Base-by-base conservation (phyloP, 2,888 invertebrate species). In the Altica lythri region DNA sequence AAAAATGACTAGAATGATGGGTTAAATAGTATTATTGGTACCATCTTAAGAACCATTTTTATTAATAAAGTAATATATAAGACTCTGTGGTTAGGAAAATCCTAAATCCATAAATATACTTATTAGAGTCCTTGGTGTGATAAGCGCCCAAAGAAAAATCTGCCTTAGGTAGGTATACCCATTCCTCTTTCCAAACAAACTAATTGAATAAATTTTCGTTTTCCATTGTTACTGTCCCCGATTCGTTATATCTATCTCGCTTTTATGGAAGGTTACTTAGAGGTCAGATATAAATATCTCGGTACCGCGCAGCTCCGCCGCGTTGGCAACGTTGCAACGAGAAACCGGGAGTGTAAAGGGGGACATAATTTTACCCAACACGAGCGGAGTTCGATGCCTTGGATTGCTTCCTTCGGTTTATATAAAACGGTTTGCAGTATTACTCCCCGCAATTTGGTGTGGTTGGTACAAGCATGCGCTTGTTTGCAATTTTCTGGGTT, bases 231-330 rank as follows among this genome's bases (percentile, higher is more conserved):
- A 44, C 53, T 56, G 56, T 49, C 49, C 49, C 34, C 54, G 43
- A 55, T 46, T 38, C 53, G 48, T 37, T 44, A n/a, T 44, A 16
- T 38, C 46, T 50, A 35, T 55, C 48, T 58, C 50, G 53, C 47
- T 48, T 25, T 19, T 27, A 18, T 29, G 19, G 43, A 53, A 59
- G 59, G 59, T 51, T 40, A 59, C 49, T 45, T 42, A 47, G 48
- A 59, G 56, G 59, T 59, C 59, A 57, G 45, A 47, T 54, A 53
- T 25, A 57, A 57, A 56, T 59, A 59, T 29, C 45, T 45, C 48
- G 48, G 53, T 52, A 53, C 29, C 54, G 55, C 57, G 60, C 57
- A 60, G 55, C 55, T 53, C 43, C 17, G 12, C 12, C 0, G 13
- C 16, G 22, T 9, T 34, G 60, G 60, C 60, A 60, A 60, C 60